These are phyloP conservation scores for Harpalus rufipes DNA, from an alignment of 2,888 invertebrate species.

Conservation along the genomic window DNA sequence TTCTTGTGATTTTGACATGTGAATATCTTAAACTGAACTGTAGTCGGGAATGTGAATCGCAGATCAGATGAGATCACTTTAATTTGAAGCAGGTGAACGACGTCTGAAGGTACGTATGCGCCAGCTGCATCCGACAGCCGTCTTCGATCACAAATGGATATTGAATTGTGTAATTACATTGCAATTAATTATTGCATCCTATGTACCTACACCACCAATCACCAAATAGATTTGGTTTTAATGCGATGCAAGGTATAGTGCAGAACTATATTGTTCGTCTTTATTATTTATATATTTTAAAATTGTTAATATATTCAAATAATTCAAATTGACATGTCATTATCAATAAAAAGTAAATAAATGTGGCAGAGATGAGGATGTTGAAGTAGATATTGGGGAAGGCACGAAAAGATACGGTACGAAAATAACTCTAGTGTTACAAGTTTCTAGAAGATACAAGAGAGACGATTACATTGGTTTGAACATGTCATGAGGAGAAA, in stretches of 20 bases:
- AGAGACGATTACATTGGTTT: no score
- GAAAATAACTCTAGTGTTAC: no score
- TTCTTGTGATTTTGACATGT: background rate
- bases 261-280: no score
- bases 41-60: background rate
- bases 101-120: background rate
- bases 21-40: background rate
- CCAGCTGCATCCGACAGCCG: background rate
- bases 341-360: no score
- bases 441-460: no score
- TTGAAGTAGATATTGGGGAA: no score
- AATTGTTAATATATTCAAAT: no score
- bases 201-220: background rate
- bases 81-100: background rate
- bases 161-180: background rate
- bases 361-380: no score
- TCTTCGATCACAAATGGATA: slow-evolving; percentile 1
- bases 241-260: background rate
- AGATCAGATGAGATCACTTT: background rate
- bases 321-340: no score
- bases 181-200: background rate
- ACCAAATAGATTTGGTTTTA: background rate
- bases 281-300: no score
- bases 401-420: no score
- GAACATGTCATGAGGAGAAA: no score